Base-by-base conservation (phyloP, 2,113 vertebrate genomes). In the Uria aalge region DNA sequence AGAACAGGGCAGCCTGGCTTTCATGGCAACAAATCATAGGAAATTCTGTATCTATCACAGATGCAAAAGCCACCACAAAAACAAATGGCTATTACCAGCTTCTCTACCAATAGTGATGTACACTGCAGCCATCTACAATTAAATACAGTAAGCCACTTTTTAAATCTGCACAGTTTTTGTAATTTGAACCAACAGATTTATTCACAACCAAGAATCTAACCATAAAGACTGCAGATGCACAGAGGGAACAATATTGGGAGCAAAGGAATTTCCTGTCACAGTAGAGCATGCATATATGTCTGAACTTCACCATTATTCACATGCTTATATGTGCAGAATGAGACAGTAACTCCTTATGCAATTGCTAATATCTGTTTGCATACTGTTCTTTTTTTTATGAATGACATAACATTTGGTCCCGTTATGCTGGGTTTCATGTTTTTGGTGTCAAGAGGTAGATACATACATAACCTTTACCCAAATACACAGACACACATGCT, bases 1-100 rank as follows among this genome's bases (percentile, higher is more conserved):
- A 74, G 60, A 92, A 95, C 52, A 93, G 96, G 96, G 90, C 94
- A 96, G 75, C 68, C 23, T 81, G 73, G 59, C 71, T 72, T 87
- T 77, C 88, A 74, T 47, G 48, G 56, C 72, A 80, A 81, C n/a
- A 88, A 84, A 67, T 83, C 47, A 78, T 14, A 80, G 55, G 73
- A 93, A 95, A 96, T 96, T 40, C 47, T 71, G 26, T 8, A 57
- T 50, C 67, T 38, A 38, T 80, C 67, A 66, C 22, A 92, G 72
- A 83, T 69, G 50, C 50, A 92, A 86, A 91, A 92, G 56, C 38
- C 62, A 89, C 60, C 63, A 50, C 23, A 77, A 82, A 73, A 38
- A 66, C 41, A 88, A 92, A 86, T 18, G 24, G 80, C 47, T 88
- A 50, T 92, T 86, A 86, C 21, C 52, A 90, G 59, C 53, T 86